Base-by-base conservation (phyloP, 2,113 vertebrate species). In the Pseudolaguvia tuberculata region DNA sequence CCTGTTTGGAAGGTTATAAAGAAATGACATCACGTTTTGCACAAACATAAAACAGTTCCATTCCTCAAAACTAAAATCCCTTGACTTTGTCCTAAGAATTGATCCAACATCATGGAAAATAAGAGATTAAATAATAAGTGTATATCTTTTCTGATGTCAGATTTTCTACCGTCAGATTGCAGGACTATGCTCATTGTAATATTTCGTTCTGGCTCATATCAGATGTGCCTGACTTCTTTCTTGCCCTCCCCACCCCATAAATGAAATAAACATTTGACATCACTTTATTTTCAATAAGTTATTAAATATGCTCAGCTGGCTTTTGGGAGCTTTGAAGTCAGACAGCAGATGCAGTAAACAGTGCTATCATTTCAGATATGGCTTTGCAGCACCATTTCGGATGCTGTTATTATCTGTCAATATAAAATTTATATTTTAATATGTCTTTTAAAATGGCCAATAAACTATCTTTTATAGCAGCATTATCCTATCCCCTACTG, bases 391-490 rank as follows among this genome's bases (percentile, higher is more conserved):
- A 35, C 31, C 31, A 35, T 35, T 35, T 35, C 31, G 61, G n/a
- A 72, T 58, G 48, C 42, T 67, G 50, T 50, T 72, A 82, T 79
- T 83, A 79, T 76, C 69, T 70, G 65, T 78, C 79, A 35, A 18
- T 76, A 76, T 78, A 80, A 79, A 83, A 80, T 80, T 80, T 71
- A 63, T n/a, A n/a, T n/a, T n/a, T n/a, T n/a, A n/a, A n/a, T n/a
- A n/a, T n/a, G 42, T 73, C 66, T 83, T 85, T 83, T 73, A 84
- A 82, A 83, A 75, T 57, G 56, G 61, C 71, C 58, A 76, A 82
- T 85, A 83, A 85, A 85, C 77, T 52, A 77, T 61, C 63, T 73
- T 84, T 84, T 83, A 83, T 76, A 65, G 69, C 65, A 50, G 78
- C 79, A 83, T 83, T 85, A 81, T 79, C 53, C 61, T 15, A 77